Base-by-base conservation (phyloP, 2,797 vertebrate genomes). In the Chelon labrosus region DNA sequence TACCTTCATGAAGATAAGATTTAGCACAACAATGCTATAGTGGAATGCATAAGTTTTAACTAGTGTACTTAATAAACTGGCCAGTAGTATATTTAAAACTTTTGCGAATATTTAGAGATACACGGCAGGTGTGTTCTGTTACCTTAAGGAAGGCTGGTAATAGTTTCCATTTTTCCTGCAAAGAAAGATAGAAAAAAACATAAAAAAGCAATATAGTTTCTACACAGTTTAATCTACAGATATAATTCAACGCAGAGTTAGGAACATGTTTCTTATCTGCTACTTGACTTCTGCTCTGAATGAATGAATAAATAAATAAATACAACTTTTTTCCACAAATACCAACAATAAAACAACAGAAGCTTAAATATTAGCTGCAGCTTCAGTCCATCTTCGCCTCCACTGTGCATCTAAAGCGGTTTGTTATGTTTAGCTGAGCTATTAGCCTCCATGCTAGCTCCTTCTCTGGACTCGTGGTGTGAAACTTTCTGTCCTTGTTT, bases 71-170 rank as follows among this genome's bases (percentile, higher is more conserved):
- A 31, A 31, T 31, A 5, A 31, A 31, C 11, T 39, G 38, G 11
- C 38, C 3, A 6, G 38, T 39, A 39, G 9, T 10, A 12, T 39
- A 39, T 39, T 10, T 39, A 39, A 12, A 39, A 16, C 13, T 13
- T 44, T 44, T 44, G 11, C 13, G 16, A 3, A 3, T 13, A 13
- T 16, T 41, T 37, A n/a, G 11, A 10, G 54, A 41, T 35, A 31
- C 6, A 41, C 22, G 52, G 56, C 62, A 63, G 31, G 2, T 38
- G 31, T 42, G 19, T 10, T 37, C 1, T 76, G 82, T 92, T 94
- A 99, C 98, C 97, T 99, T 99, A 17, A 99, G 85, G 90, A 99
- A 99, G 14, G 98, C 98, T 80, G 98, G 98, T 50, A 99, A 93
- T 61, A 99, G 91, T 82, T 97, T 98, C 98, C 98, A 99, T 95